These are phyloP conservation scores for Synanthedon andrenaeformis DNA, from an alignment of 2,888 invertebrate genomes.

Conservation along the genomic window DNA sequence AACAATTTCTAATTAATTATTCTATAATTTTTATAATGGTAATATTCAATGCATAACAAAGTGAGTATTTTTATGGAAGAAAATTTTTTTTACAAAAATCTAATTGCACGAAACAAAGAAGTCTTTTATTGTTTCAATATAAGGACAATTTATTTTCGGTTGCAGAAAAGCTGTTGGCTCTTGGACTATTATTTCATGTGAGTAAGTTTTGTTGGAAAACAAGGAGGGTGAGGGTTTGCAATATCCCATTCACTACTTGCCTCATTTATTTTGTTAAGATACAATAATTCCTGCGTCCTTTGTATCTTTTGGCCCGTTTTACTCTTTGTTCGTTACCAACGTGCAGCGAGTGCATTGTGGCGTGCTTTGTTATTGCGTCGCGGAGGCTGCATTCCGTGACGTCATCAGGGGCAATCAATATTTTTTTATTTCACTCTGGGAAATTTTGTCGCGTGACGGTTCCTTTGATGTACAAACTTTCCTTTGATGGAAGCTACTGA, in stretches of 20 bases:
- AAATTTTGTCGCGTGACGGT: no score
- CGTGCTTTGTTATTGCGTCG: not conserved
- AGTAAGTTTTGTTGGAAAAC: constrained; percentile 21
- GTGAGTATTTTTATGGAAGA: no score
- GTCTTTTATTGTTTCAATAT: no score
- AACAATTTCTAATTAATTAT: no score
- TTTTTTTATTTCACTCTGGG: not conserved
- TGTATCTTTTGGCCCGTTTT: constrained; percentile 12
- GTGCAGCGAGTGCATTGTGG: not conserved
- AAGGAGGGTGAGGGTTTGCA: constrained; percentile 14
- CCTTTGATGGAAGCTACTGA: no score
- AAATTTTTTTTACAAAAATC: no score
- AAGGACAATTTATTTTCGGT: not conserved
- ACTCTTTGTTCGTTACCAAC: not conserved
- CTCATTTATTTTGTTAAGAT: constrained; percentile 45
- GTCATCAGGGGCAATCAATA: not conserved
- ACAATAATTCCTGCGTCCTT: constrained; percentile 29
- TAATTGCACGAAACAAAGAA: no score
- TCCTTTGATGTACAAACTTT: no score
- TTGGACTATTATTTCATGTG: constrained; percentile 22
- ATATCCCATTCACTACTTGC: constrained; percentile 24
- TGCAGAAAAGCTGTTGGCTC: constrained; percentile 12
- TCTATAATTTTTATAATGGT: no score
- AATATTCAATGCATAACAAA: no score
- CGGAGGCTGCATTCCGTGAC: not conserved